A percentile compares a stretch with the other conserved stretches of the same genome.
These are phyloP conservation scores for Sinonovacula constricta DNA, from an alignment of 1,140 invertebrate genomes.

Conservation along the genomic window DNA sequence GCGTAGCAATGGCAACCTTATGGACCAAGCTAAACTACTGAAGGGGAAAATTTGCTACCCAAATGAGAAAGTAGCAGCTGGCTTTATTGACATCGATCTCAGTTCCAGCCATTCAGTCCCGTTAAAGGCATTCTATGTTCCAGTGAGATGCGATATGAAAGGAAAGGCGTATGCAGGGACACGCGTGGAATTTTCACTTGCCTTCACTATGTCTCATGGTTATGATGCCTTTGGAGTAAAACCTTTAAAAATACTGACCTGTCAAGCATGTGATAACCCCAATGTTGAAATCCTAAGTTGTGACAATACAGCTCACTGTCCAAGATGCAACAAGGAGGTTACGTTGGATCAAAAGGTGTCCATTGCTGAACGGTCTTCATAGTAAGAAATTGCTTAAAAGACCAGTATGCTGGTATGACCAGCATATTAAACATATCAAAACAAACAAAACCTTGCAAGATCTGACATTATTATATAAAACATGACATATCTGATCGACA, in stretches of 20 bases:
- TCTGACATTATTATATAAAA: too few species aligned
- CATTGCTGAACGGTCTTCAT: too few species aligned
- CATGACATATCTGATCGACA: too few species aligned
- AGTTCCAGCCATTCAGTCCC: slow-evolving; percentile 42
- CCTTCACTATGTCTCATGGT: slow-evolving; percentile 55
- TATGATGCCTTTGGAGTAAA: slow-evolving; percentile 60
- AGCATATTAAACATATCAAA: too few species aligned
- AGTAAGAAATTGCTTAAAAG: too few species aligned
- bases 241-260: slow-evolving; percentile 8
- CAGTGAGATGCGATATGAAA: slow-evolving; percentile 29
- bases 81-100: slow-evolving; percentile 56
- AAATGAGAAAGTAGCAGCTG: slow-evolving; percentile 47
- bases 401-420: too few species aligned
- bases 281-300: slow-evolving; percentile 6
- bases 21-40: slow-evolving; percentile 9
- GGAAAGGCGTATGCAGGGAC: slow-evolving; percentile 26
- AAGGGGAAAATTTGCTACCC: slow-evolving; percentile 54
- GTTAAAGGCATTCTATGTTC: slow-evolving; percentile 56
- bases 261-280: background rate
- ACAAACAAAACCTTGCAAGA: too few species aligned
- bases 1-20: background rate
- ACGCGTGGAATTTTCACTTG: slow-evolving; percentile 56
- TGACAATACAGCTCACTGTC: slow-evolving; percentile 8
- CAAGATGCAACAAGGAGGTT: slow-evolving; percentile 14
- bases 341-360: too few species aligned